Base-by-base conservation (phyloP, 2,888 invertebrate species). In the Tipula unca region DNA sequence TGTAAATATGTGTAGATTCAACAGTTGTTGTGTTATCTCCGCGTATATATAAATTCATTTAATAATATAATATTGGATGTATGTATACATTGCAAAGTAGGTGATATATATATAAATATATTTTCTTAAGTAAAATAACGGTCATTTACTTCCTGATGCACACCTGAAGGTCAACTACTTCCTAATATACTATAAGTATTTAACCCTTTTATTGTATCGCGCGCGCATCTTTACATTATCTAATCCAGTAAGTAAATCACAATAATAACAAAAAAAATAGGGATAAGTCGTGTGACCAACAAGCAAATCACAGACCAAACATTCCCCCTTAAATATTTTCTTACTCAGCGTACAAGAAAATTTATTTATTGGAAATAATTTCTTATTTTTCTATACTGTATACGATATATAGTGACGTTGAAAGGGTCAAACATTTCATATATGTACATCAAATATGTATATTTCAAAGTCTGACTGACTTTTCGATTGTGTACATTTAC, bases 11-110 rank as follows among this genome's bases (percentile, higher is more conserved):
- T 20, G 25, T 69, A 69, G 69, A 69, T 25, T 69, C 69, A 69
- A 69, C 69, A 69, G 69, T 69, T 69, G 69, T 69, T 69, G 69
- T 69, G 69, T 69, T 69, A 69, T 69, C 69, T 69, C 69, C n/a
- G n/a, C n/a, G n/a, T n/a, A n/a, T n/a, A n/a, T n/a, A n/a, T n/a
- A n/a, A n/a, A n/a, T n/a, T n/a, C n/a, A n/a, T n/a, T n/a, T n/a
- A n/a, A n/a, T n/a, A n/a, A n/a, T n/a, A n/a, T n/a, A n/a, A n/a
- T n/a, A n/a, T n/a, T n/a, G n/a, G n/a, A n/a, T 25, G 25, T 69
- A 69, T 69, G n/a, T 25, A 69, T 69, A 69, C 69, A 48, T 48
- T 25, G 25, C 69, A 25, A 69, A 20, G 69, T 69, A 69, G 69
- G 69, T 69, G 69, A 69, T 69, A 69, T 25, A 54, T 17, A 2